Evolutionary conservation across 2,113 vertebrate species (phyloP).

Genomic region (Amblyornis subalaris): DNA sequence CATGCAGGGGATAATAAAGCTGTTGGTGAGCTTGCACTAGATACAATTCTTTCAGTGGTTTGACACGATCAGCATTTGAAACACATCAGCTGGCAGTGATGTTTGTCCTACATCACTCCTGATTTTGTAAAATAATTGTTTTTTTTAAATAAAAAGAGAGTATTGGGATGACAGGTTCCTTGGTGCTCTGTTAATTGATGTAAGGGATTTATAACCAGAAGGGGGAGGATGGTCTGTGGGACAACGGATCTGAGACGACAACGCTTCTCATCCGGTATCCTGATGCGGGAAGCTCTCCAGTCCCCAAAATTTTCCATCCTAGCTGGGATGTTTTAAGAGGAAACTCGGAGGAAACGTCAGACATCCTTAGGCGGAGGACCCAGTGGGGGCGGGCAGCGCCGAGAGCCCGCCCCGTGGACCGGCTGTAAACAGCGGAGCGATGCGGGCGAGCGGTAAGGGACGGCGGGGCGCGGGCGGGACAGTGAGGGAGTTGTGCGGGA

Average conservation of each 20-base stretch:
- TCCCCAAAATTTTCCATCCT: background rate
- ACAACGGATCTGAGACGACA: background rate
- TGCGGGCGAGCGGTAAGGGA: background rate
- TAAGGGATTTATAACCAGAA: background rate
- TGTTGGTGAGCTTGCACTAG: constrained; percentile 10
- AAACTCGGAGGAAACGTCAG: background rate
- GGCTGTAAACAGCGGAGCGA: background rate
- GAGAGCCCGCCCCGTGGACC: background rate
- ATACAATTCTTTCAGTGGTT: background rate
- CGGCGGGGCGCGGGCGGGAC: background rate
- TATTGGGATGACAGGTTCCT: background rate
- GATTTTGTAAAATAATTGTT: constrained; percentile 20
- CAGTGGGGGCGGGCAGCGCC: background rate
- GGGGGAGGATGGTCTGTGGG: background rate
- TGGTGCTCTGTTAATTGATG: background rate
- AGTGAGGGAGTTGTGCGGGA: background rate
- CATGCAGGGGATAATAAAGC: constrained; percentile 30
- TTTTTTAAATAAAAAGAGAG: constrained; percentile 6
- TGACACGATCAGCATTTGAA: background rate
- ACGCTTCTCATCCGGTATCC: too few species aligned
- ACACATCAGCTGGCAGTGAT: background rate
- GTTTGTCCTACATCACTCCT: background rate
- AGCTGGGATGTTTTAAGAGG: background rate
- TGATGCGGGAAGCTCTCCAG: background rate
- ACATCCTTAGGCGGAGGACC: background rate